A percentile compares a stretch with the other conserved stretches of the same genome.
phyloP scores from a whole-genome alignment of 1,140 invertebrate genomes.

The Vollenhovia emeryi region DNA sequence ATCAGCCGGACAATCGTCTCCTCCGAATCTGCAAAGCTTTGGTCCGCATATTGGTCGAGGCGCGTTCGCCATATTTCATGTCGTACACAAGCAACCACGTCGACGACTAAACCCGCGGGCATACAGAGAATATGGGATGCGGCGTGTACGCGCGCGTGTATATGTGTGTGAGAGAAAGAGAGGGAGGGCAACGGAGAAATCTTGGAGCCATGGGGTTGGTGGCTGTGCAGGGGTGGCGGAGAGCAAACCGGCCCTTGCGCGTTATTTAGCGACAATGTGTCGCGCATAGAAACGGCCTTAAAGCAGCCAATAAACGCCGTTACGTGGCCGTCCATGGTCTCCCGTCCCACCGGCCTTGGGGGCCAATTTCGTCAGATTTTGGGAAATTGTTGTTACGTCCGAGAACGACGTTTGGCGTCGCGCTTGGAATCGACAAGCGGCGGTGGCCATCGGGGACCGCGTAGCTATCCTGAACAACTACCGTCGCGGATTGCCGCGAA shows the following conservation, averaged over 20 bases:
- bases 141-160: slow-evolving; percentile 1
- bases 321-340: slow-evolving; percentile 71
- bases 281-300: slow-evolving; percentile 85
- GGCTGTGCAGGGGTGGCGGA: background rate
- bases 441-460: slow-evolving; percentile 17
- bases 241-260: slow-evolving; percentile 57
- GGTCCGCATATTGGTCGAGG: slow-evolving; percentile 68
- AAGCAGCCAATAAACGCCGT: slow-evolving; percentile 85
- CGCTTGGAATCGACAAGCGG: slow-evolving; percentile 81
- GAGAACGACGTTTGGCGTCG: slow-evolving; percentile 78
- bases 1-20: slow-evolving; percentile 49
- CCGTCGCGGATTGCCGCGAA: background rate
- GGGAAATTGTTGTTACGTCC: slow-evolving; percentile 84
- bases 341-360: slow-evolving; percentile 56
- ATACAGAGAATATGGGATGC: slow-evolving; percentile 41
- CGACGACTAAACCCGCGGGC: slow-evolving; percentile 17
- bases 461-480: slow-evolving; percentile 1
- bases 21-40: slow-evolving; percentile 77
- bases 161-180: slow-evolving; percentile 33
- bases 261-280: slow-evolving; percentile 85
- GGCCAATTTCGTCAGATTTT: slow-evolving; percentile 84
- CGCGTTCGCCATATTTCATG: slow-evolving; percentile 62
- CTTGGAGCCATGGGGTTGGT: slow-evolving; percentile 42
- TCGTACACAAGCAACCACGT: slow-evolving; percentile 22
- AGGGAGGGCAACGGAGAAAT: slow-evolving; percentile 49